A percentile compares a stretch with the other conserved stretches of the same genome.
Evolutionary conservation across 2,888 invertebrate species (phyloP).

Genomic region (Ectemnius continuus): DNA sequence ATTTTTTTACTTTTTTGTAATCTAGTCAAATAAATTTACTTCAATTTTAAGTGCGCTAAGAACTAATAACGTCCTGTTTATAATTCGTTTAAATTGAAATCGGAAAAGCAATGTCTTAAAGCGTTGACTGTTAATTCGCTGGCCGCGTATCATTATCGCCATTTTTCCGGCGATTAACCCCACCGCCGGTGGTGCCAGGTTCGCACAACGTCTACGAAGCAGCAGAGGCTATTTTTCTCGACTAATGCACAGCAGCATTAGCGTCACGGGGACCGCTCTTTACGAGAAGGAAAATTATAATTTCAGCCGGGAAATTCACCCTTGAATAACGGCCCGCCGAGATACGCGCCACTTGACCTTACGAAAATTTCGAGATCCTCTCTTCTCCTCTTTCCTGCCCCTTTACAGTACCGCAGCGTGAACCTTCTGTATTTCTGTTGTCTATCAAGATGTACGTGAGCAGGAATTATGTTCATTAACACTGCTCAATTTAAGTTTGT

Average conservation of each 20-base stretch:
- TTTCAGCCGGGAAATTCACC: constrained; percentile 63
- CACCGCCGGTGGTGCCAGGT: constrained; percentile 42
- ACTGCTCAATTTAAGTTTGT: no score
- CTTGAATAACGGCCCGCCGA: constrained; percentile 60
- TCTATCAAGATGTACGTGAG: no score
- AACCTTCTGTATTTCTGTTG: no score
- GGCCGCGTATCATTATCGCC: constrained; percentile 54
- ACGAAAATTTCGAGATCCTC: no score
- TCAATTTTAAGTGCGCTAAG: no score
- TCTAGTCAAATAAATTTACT: no score
- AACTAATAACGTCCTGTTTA: not conserved
- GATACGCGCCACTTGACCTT: constrained; percentile 48
- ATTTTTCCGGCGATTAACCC: constrained; percentile 63
- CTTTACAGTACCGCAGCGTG: no score
- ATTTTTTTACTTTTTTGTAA: no score
- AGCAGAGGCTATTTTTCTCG: constrained; percentile 61
- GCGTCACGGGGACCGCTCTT: constrained; percentile 62
- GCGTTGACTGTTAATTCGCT: constrained; percentile 58
- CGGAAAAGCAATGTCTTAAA: not conserved
- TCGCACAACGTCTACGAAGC: constrained; percentile 51
- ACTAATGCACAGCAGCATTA: constrained; percentile 67
- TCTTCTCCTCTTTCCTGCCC: no score
- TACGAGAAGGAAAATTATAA: constrained; percentile 67
- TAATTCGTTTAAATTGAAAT: not conserved
- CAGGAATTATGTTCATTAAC: no score